phyloP scores from a whole-genome alignment of 1,140 invertebrate genomes.

The Frieseomelitta varia region DNA sequence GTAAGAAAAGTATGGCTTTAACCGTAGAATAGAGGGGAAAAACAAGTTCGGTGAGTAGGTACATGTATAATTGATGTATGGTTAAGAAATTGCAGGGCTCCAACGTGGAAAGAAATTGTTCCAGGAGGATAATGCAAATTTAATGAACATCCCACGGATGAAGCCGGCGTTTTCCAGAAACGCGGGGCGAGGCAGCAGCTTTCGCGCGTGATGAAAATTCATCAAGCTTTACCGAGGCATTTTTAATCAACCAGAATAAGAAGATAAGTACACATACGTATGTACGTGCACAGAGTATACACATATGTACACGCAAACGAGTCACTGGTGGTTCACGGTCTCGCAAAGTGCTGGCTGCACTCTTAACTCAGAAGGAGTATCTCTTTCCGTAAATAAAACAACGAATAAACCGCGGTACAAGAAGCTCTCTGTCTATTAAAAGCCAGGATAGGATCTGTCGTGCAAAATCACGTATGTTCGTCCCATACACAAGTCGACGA shows the following conservation, averaged over 20 bases:
- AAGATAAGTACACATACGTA: background rate
- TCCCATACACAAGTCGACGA: too few species aligned
- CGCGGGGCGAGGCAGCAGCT: background rate
- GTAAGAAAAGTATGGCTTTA: background rate
- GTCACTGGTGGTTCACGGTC: too few species aligned
- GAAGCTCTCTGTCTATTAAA: background rate
- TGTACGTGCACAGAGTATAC: background rate
- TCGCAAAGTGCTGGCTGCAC: background rate
- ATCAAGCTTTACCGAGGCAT: conserved; percentile 14
- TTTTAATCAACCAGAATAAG: conserved; percentile 36
- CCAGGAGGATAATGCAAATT: conserved; percentile 6
- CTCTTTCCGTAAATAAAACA: conserved; percentile 11
- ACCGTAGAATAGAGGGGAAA: background rate
- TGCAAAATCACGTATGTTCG: background rate
- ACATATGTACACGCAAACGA: background rate
- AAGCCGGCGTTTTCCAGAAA: background rate
- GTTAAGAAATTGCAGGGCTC: background rate
- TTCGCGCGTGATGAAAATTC: conserved; percentile 22
- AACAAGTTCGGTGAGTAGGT: background rate
- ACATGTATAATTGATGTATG: background rate
- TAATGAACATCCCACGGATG: background rate
- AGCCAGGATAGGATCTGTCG: background rate
- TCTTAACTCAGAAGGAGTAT: background rate
- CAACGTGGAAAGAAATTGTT: background rate
- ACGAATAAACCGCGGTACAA: conserved; percentile 1